phyloP scores from a whole-genome alignment of 2,888 invertebrate genomes.

The Drosophila buzzatii region DNA sequence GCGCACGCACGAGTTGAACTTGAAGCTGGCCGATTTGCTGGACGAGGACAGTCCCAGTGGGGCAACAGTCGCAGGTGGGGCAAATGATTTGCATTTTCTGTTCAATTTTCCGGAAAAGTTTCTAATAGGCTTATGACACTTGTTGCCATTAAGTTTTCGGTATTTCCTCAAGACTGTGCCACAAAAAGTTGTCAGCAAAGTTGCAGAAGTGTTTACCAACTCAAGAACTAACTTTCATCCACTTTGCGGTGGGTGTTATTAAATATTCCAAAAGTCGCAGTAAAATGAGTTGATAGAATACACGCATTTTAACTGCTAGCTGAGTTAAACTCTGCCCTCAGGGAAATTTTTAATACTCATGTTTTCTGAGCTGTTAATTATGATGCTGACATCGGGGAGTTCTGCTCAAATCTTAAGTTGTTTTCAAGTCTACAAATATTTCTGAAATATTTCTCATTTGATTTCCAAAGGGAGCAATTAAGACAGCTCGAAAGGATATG shows the following conservation, averaged over 20 bases:
- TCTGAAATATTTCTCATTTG: no score
- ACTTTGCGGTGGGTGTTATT: background rate
- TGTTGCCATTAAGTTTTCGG: conserved; percentile 8
- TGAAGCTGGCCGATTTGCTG: conserved; percentile 89
- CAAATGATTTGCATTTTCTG: conserved; percentile 17
- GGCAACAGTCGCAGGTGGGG: conserved; percentile 45
- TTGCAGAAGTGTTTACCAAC: conserved; percentile 4
- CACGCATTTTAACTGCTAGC: background rate
- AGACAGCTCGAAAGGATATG: background rate
- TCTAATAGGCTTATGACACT: conserved; percentile 20
- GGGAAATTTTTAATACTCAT: background rate
- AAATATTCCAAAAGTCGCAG: background rate
- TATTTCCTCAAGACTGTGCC: conserved; percentile 4
- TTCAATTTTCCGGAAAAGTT: conserved; percentile 27
- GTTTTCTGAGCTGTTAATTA: background rate
- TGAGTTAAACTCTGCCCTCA: background rate
- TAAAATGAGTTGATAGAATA: background rate
- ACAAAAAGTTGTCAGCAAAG: conserved; percentile 26
- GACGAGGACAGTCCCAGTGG: conserved; percentile 57
- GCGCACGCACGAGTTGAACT: conserved; percentile 90
- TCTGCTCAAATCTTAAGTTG: no score
- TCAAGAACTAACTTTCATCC: conserved; percentile 4
- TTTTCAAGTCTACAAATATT: no score
- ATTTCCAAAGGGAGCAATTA: no score
- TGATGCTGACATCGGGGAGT: background rate